Percentiles rank a stretch among this genome's conserved stretches.
These are phyloP conservation scores for Strigamia maritima DNA, from an alignment of 2,888 invertebrate genomes.

Conservation along the genomic window DNA sequence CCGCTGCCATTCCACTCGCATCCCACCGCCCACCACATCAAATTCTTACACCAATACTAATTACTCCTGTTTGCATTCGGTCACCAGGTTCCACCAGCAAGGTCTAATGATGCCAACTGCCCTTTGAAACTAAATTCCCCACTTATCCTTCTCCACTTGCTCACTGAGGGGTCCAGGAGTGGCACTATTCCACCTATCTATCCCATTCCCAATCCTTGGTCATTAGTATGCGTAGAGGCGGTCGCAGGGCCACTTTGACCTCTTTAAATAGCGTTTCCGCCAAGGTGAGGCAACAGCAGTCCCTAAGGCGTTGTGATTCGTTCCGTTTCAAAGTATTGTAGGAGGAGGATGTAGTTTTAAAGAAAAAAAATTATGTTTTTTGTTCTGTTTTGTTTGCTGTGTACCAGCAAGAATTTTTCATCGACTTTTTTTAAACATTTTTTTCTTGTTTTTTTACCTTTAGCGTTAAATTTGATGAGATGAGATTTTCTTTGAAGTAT, in stretches of 20 bases:
- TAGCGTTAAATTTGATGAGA: conserved; percentile 10
- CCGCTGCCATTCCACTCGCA: neutral
- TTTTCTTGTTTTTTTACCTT: neutral
- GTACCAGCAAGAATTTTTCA: neutral
- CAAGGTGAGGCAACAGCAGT: neutral
- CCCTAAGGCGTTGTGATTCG: conserved; percentile 18
- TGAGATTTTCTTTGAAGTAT: neutral
- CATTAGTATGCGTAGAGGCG: conserved; percentile 25
- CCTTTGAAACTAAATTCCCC: conserved; percentile 30
- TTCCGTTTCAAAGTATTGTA: conserved; percentile 25
- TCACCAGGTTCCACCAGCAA: conserved; percentile 20
- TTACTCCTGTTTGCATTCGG: conserved; percentile 27
- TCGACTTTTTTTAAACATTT: neutral
- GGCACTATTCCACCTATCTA: conserved; percentile 6
- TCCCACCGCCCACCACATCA: neutral
- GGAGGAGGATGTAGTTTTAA: neutral
- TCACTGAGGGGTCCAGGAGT: conserved; percentile 13
- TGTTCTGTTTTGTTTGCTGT: conserved; percentile 6
- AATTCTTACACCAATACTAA: conserved; percentile 34
- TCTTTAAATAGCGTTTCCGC: conserved; percentile 34
- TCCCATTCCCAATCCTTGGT: neutral
- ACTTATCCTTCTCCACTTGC: conserved; percentile 7
- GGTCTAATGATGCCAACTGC: conserved; percentile 25
- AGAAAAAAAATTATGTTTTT: neutral
- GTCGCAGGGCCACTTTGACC: conserved; percentile 24